Conservation (phyloP, 1,140 invertebrate genomes). For the Drosophila saltans region DNA sequence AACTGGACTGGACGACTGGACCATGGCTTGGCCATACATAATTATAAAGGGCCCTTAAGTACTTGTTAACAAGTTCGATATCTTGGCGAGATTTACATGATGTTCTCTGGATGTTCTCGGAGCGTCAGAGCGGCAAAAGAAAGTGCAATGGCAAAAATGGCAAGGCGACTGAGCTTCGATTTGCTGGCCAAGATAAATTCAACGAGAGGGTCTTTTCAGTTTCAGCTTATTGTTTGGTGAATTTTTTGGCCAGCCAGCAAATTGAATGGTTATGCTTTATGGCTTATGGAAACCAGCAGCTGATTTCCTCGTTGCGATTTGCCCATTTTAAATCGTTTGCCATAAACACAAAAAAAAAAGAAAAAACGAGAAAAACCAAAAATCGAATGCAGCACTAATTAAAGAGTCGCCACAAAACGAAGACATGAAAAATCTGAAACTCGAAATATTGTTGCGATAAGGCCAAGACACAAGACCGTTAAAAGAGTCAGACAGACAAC, state of each 20-base stretch:
- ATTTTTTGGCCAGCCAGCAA: constrained; percentile 52
- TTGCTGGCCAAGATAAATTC: constrained; percentile 38
- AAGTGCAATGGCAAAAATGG: constrained; percentile 59
- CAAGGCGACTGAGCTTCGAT: constrained; percentile 31
- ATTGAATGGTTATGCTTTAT: constrained; percentile 80
- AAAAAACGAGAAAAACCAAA: constrained; percentile 24
- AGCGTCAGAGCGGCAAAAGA: constrained; percentile 50
- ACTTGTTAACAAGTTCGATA: constrained; percentile 83
- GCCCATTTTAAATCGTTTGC: constrained; percentile 51
- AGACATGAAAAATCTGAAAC: constrained; percentile 18
- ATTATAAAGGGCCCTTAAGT: constrained; percentile 83
- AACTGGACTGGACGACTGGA: too few species aligned
- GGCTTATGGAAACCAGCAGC: constrained; percentile 77
- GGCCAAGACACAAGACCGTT: constrained; percentile 59
- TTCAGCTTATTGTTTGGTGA: not conserved
- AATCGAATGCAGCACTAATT: constrained; percentile 66
- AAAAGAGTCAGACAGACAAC: constrained; percentile 48
- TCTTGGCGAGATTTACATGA: constrained; percentile 81
- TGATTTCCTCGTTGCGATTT: constrained; percentile 67
- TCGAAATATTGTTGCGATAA: constrained; percentile 48
- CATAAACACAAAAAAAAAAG: constrained; percentile 38
- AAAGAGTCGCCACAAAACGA: constrained; percentile 38
- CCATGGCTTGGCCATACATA: constrained; percentile 45
- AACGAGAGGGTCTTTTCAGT: constrained; percentile 3
- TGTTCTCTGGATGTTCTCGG: constrained; percentile 51